These are phyloP conservation scores for Bombus confusus DNA, from an alignment of 1,140 invertebrate species.

Conservation along the genomic window DNA sequence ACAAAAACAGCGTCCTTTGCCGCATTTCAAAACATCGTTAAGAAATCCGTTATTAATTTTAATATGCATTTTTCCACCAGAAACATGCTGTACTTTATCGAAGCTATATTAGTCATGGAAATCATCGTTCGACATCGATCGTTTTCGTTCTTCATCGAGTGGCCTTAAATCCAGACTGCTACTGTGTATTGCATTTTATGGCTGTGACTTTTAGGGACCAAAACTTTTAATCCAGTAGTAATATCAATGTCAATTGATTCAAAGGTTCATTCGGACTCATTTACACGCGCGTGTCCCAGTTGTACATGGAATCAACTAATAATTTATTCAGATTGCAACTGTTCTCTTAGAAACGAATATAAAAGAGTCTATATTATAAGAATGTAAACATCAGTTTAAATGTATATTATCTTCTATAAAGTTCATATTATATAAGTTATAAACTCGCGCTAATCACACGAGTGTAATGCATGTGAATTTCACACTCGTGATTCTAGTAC, in stretches of 20 bases:
- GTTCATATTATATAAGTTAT: conserved; percentile 36
- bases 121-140: conserved; percentile 5
- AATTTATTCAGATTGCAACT: conserved; percentile 17
- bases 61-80: conserved; percentile 14
- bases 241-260: conserved; percentile 22
- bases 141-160: conserved; percentile 59
- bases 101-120: neutral
- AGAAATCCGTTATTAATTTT: neutral
- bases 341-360: neutral
- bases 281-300: conserved; percentile 9
- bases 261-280: conserved; percentile 12
- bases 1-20: too few relatives aligned
- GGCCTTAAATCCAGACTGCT: conserved; percentile 80
- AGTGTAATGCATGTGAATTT: conserved; percentile 17
- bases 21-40: conserved; percentile 15
- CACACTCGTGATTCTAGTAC: conserved; percentile 40
- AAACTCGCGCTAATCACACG: conserved; percentile 13
- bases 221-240: conserved; percentile 63
- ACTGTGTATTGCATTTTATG: conserved; percentile 81
- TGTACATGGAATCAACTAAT: neutral
- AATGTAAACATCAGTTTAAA: conserved; percentile 29
- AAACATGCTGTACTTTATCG: neutral
- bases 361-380: conserved; percentile 41
- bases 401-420: conserved; percentile 31
- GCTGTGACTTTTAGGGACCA: conserved; percentile 83